Percentiles rank a stretch among this genome's conserved stretches.
Conservation (phyloP, 2,888 invertebrate genomes). For the Caradrina clavipalpis region DNA sequence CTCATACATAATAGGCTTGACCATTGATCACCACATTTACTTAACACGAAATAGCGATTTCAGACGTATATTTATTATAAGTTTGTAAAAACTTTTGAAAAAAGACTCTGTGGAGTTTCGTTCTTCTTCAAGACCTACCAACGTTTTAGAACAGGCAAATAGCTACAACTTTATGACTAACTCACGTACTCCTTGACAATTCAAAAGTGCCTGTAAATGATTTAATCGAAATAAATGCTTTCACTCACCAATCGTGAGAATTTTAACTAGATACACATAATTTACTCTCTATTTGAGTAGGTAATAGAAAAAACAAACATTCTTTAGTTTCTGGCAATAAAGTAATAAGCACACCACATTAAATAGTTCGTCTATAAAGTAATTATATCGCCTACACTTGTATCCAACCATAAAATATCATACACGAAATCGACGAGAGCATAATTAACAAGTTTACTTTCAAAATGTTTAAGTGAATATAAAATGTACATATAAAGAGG, state of each 20-base stretch:
- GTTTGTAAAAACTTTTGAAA: no score
- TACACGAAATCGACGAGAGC: slow-evolving; percentile 81
- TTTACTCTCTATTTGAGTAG: slow-evolving; percentile 5
- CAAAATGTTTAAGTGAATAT: slow-evolving; percentile 82
- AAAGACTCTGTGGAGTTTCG: no score
- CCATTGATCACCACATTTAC: no score
- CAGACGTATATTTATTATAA: no score
- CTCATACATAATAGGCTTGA: no score
- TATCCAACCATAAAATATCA: slow-evolving; percentile 73
- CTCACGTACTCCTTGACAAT: not conserved
- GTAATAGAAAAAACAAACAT: slow-evolving; percentile 33
- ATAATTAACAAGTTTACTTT: slow-evolving; percentile 87
- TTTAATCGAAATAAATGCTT: not conserved
- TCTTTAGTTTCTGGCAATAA: slow-evolving; percentile 27
- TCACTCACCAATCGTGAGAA: not conserved
- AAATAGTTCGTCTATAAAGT: slow-evolving; percentile 22
- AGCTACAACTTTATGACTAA: not conserved
- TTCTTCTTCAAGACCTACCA: no score
- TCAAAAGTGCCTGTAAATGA: not conserved
- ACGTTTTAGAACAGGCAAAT: no score
- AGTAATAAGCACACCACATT: slow-evolving; percentile 23
- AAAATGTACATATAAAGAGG: slow-evolving; percentile 70
- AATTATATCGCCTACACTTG: slow-evolving; percentile 47
- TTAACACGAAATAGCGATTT: no score
- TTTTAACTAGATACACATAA: not conserved